Evolutionary conservation across 1,140 invertebrate species (phyloP).

Genomic region (Leptinotarsa undecemlineata): DNA sequence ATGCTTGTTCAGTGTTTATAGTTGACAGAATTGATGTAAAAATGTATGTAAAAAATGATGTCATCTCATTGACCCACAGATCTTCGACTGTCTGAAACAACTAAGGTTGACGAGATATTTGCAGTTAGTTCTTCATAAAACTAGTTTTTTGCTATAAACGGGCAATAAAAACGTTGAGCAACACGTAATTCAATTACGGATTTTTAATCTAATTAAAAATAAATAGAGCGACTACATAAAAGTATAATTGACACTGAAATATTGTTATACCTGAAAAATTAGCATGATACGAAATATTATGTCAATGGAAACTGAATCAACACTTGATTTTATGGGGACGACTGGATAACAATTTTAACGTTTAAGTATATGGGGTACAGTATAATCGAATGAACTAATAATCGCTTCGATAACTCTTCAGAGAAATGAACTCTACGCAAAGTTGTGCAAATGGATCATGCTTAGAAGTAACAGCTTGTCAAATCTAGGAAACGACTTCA

Average conservation of each 20-base stretch:
- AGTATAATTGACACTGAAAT: conserved; percentile 2
- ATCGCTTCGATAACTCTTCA: no score
- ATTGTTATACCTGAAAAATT: background rate
- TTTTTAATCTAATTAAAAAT: conserved; percentile 10
- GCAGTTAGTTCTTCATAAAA: background rate
- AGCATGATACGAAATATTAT: background rate
- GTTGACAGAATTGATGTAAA: background rate
- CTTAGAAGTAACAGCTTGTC: no score
- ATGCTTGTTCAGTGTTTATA: background rate
- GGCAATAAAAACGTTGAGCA: background rate
- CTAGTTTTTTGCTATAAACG: conserved; percentile 9
- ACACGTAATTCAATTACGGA: background rate
- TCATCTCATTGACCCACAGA: conserved; percentile 15
- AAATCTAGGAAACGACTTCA: no score
- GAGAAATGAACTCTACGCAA: no score
- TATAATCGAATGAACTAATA: no score
- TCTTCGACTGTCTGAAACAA: conserved; percentile 4
- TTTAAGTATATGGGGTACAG: no score
- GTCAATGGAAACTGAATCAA: background rate
- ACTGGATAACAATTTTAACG: no score
- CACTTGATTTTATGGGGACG: no score
- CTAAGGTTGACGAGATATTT: conserved; percentile 18
- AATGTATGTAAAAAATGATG: conserved; percentile 7
- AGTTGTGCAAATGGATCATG: no score
- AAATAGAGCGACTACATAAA: background rate